These are phyloP conservation scores for Triops longicaudatus DNA, from an alignment of 1,140 invertebrate species.

Conservation along the genomic window DNA sequence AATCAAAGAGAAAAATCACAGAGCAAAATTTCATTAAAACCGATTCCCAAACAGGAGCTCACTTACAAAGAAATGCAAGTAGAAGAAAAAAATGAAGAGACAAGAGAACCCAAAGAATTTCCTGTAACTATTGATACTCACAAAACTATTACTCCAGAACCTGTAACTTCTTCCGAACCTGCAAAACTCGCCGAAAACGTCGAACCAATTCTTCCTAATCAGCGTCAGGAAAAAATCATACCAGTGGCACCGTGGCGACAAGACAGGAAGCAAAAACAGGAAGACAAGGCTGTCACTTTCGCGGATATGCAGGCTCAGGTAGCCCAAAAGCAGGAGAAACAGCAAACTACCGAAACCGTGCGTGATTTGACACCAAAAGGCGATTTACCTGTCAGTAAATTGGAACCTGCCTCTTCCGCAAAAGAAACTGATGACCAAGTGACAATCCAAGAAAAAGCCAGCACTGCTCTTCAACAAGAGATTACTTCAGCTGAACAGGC, in stretches of 20 bases:
- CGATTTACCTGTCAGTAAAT: no score
- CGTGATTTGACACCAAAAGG: no score
- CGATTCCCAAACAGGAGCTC: not conserved
- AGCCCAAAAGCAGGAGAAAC: no score
- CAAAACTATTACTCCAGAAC: not conserved
- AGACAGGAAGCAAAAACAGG: not conserved
- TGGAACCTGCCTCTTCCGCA: no score
- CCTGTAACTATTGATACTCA: not conserved
- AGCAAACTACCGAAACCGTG: no score
- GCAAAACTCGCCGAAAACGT: not conserved
- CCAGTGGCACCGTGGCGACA: constrained; percentile 4
- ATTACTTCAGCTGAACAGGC: no score
- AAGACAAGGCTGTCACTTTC: not conserved
- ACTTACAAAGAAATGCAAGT: constrained; percentile 36
- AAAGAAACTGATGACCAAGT: no score
- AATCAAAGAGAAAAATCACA: not conserved
- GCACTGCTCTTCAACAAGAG: no score
- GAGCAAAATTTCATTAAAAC: not conserved
- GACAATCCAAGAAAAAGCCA: no score
- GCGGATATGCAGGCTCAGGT: not conserved
- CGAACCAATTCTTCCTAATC: not conserved
- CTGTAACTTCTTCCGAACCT: constrained; percentile 26
- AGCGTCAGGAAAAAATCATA: not conserved
- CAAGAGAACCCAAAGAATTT: constrained; percentile 3
- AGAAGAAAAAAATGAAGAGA: constrained; percentile 40